Evolutionary conservation across 2,797 vertebrate genomes (phyloP).

Genomic region (Taeniopygia guttata): DNA sequence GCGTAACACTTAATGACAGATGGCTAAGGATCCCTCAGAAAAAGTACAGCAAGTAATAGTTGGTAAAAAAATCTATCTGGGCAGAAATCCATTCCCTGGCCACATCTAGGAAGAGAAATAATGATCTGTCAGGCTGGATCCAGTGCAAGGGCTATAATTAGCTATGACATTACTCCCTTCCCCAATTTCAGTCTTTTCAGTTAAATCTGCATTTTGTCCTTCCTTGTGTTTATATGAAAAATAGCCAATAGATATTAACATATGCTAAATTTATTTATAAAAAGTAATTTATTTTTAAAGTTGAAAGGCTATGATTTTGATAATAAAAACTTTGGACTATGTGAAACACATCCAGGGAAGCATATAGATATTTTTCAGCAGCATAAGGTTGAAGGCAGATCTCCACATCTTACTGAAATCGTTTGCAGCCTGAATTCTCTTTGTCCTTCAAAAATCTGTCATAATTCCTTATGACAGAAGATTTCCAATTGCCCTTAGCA

Average conservation of each 20-base stretch:
- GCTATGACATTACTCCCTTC: not conserved
- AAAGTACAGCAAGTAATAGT: not conserved
- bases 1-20: not conserved
- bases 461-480: not conserved
- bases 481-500: not conserved
- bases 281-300: not conserved
- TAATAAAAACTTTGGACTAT: not conserved
- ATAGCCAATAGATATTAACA: not conserved
- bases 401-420: not conserved
- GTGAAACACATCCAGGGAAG: not conserved
- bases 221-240: not conserved
- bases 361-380: not conserved
- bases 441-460: not conserved
- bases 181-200: accelerated
- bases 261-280: not conserved
- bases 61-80: not conserved
- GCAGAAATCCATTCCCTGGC: not conserved
- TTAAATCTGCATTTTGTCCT: not conserved
- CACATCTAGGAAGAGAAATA: not conserved
- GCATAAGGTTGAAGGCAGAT: not conserved
- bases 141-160: not conserved
- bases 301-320: not conserved
- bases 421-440: not conserved
- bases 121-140: not conserved
- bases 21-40: not conserved